Evolutionary conservation across 1,140 invertebrate species (phyloP), one percentile per base, ranked within the genome.

Genomic region (Drosophila melanica): DNA sequence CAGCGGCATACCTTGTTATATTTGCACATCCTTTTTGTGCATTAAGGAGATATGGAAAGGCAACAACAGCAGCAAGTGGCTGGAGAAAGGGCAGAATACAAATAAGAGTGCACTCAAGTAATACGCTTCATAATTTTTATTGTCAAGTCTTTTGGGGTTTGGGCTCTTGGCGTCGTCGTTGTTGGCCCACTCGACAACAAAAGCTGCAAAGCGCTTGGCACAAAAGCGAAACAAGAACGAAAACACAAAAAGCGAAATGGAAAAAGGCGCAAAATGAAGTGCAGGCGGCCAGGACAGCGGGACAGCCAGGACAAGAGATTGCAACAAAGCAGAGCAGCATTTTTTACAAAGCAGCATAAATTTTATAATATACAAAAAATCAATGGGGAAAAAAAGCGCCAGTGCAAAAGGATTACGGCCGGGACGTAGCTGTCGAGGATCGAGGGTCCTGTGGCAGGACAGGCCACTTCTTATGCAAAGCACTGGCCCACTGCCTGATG

Each of bases 121-220:
- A 76, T 76, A 76, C 62, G 74, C 74, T 76, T 76, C 74, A 76
- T 76, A 76, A 76, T 76, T 76, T 76, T 73, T 76, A 76, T 76
- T 76, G 74, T 76, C 69, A 76, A 73, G 60, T 60, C 69, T 57
- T 54, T 73, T 62, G 42, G 57, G 68, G 68, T 58, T 72, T 57
- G 73, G n/a, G 54, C 45, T 59, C 67, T 57, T 70, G 41, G 53
- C 63, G 58, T 55, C 63, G 58, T 55, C 47, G 47, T 66, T 68
- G 57, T 66, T 73, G 54, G 54, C 48, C 74, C 74, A 72, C 69
- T 76, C 44, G 51, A 76, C 48, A 72, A 76, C 74, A 76, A 76
- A 76, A 73, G 69, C 72, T 44, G 55, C 42, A 59, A 54, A 72
- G 60, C 73, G 63, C 48, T 62, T 66, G 67, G 39, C 62, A 59